phyloP scores from a whole-genome alignment of 2,797 vertebrate genomes.

The Crax fasciolata region DNA sequence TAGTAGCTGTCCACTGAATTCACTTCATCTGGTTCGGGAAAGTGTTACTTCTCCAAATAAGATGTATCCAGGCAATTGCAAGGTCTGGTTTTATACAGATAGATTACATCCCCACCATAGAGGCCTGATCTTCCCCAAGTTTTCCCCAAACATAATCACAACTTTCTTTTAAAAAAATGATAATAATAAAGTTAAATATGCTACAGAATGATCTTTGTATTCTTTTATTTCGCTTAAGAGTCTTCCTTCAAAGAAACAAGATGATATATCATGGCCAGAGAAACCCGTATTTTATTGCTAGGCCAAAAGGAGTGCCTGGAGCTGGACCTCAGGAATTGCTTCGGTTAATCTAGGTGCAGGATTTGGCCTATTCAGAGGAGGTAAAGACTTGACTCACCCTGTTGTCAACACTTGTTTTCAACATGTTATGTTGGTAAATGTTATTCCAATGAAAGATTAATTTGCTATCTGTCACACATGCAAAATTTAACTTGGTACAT shows the following conservation, averaged over 20 bases:
- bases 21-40: accelerated
- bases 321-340: not conserved
- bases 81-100: not conserved
- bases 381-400: not conserved
- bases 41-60: not conserved
- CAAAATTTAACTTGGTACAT: not conserved
- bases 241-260: not conserved
- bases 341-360: not conserved
- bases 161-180: not conserved
- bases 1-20: not conserved
- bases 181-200: not conserved
- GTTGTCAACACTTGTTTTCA: not conserved
- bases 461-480: not conserved
- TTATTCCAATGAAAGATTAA: not conserved
- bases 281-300: not conserved
- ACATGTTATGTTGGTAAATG: not conserved
- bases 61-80: not conserved
- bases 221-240: not conserved
- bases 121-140: not conserved
- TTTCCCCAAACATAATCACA: not conserved
- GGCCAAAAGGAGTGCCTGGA: not conserved
- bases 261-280: not conserved
- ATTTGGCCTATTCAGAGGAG: not conserved
- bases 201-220: not conserved
- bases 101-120: not conserved